Evolutionary conservation across 2,797 vertebrate genomes (phyloP).

Genomic region (Macrochelys suwanniensis): DNA sequence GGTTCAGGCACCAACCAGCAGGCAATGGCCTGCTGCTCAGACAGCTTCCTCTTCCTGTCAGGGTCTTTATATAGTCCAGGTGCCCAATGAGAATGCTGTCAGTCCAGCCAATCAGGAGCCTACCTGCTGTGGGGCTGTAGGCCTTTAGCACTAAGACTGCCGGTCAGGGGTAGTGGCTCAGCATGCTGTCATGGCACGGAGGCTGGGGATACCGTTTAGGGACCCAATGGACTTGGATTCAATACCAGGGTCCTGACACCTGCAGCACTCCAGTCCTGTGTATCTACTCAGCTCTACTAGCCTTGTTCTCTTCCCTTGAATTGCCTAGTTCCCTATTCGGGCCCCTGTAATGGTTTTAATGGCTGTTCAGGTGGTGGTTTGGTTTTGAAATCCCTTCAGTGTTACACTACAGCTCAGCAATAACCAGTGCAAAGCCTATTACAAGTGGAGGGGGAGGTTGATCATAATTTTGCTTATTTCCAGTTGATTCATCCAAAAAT

Average conservation of each 20-base stretch:
- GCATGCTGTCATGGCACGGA: not conserved
- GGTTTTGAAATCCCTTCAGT: not conserved
- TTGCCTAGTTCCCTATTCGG: not conserved
- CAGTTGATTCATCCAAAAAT: not conserved
- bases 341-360: not conserved
- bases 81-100: not conserved
- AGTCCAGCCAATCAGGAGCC: not conserved
- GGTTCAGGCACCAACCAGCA: not conserved
- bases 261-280: not conserved
- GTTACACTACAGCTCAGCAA: not conserved
- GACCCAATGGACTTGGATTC: not conserved
- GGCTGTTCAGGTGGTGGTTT: not conserved
- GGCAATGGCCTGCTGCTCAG: not conserved
- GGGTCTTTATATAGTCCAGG: not conserved
- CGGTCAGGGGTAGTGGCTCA: not conserved
- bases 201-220: not conserved
- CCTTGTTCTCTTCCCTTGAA: not conserved
- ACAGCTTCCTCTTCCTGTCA: not conserved
- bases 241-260: not conserved
- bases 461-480: not conserved
- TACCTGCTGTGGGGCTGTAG: not conserved
- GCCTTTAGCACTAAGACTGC: not conserved
- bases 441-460: not conserved
- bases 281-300: not conserved
- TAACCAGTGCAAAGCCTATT: not conserved